A percentile compares a stretch with the other conserved stretches of the same genome.
Evolutionary conservation across 2,113 vertebrate species (phyloP).

Genomic region (Pelecanus crispus): DNA sequence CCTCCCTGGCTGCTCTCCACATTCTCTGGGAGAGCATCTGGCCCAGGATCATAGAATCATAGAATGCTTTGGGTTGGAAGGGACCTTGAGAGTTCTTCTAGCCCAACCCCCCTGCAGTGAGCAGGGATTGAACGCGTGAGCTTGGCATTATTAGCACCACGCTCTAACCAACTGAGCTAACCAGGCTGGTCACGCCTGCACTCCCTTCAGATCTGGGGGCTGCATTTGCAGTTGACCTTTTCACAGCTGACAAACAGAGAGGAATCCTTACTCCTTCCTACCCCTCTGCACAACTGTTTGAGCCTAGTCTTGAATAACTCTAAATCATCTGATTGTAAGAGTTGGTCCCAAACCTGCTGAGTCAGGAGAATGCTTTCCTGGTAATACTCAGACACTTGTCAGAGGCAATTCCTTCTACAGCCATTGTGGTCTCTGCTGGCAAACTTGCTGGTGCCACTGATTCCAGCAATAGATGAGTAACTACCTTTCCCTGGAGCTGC

Average conservation of each 20-base stretch:
- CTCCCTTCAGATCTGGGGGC: neutral
- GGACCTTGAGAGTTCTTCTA: too few relatives aligned
- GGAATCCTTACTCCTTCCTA: slow-evolving; percentile 23
- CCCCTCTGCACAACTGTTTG: slow-evolving; percentile 1
- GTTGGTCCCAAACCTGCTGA: slow-evolving; percentile 1
- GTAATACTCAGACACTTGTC: slow-evolving; percentile 31
- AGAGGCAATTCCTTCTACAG: slow-evolving; percentile 36
- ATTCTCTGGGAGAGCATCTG: neutral
- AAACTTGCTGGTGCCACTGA: neutral
- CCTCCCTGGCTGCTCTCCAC: slow-evolving; percentile 17
- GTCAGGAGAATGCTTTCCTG: slow-evolving; percentile 9
- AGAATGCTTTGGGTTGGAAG: too few relatives aligned
- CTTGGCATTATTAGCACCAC: too few relatives aligned
- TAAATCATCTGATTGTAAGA: slow-evolving; percentile 17
- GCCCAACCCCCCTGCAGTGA: too few relatives aligned
- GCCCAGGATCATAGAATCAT: too few relatives aligned
- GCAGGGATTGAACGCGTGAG: too few relatives aligned
- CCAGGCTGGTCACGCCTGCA: too few relatives aligned
- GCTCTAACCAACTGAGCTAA: too few relatives aligned
- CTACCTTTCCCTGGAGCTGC: neutral
- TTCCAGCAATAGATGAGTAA: neutral
- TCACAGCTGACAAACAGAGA: slow-evolving; percentile 1
- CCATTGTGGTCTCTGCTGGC: neutral
- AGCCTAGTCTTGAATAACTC: slow-evolving; percentile 7
- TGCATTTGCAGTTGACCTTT: slow-evolving; percentile 35